These are phyloP conservation scores for Anoncus sp. DNA, from an alignment of 2,888 invertebrate genomes.

Conservation along the genomic window DNA sequence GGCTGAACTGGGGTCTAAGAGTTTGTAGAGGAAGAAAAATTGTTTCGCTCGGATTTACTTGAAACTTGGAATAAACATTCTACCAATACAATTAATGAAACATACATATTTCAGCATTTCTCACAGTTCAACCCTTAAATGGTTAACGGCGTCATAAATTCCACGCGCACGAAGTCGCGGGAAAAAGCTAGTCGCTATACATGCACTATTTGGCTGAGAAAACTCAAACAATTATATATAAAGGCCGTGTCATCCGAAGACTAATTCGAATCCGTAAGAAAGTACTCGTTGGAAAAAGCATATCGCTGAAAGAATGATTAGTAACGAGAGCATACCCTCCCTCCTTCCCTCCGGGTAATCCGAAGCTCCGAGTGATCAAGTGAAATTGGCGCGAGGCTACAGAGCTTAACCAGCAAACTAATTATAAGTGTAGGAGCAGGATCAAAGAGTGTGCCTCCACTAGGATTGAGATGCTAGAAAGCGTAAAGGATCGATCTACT, in stretches of 20 bases:
- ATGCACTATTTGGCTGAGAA: neutral
- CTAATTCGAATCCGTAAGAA: slow-evolving; percentile 1
- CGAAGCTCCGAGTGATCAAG: slow-evolving; percentile 32
- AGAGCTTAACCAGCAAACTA: slow-evolving; percentile 32
- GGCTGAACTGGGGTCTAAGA: too few relatives aligned
- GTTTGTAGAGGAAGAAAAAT: too few relatives aligned
- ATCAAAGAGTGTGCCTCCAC: slow-evolving; percentile 32
- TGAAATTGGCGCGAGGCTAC: slow-evolving; percentile 34
- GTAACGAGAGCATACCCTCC: neutral
- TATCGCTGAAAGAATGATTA: slow-evolving; percentile 4
- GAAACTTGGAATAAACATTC: too few relatives aligned
- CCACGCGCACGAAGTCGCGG: too few relatives aligned
- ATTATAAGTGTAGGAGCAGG: slow-evolving; percentile 34
- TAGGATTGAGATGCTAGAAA: slow-evolving; percentile 26
- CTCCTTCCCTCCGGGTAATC: neutral
- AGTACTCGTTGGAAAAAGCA: neutral
- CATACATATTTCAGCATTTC: too few relatives aligned
- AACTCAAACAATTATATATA: neutral
- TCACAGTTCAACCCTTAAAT: too few relatives aligned
- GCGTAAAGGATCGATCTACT: slow-evolving; percentile 31
- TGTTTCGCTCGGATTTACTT: too few relatives aligned
- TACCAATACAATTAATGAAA: too few relatives aligned
- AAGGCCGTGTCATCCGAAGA: neutral
- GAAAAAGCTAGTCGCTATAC: neutral
- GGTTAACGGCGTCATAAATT: too few relatives aligned